Conservation (phyloP, 2,113 vertebrate species). For the Galemys pyrenaicus region DNA sequence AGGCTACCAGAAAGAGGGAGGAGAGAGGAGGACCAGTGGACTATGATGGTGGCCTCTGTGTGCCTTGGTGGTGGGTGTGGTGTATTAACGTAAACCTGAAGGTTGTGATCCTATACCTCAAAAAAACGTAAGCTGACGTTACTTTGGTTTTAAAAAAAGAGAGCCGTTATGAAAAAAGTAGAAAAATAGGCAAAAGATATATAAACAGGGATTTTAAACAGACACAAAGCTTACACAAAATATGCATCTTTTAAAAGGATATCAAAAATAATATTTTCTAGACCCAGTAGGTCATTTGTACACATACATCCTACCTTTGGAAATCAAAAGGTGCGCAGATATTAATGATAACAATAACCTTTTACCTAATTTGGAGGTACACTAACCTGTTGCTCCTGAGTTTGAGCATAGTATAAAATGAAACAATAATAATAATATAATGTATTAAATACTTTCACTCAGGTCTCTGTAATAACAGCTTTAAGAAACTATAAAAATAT, state of each 20-base stretch:
- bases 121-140: no score
- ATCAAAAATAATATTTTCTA: background rate
- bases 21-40: no score
- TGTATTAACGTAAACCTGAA: no score
- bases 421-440: background rate
- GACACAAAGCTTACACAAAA: background rate
- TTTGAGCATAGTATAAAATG: background rate
- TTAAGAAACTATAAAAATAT: constrained; percentile 29
- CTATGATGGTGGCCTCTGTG: no score
- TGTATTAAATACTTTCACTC: constrained; percentile 20
- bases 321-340: background rate
- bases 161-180: no score
- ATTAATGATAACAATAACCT: background rate
- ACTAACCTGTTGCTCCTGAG: background rate
- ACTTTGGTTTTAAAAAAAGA: no score
- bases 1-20: no score
- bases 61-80: no score
- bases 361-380: background rate
- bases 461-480: background rate
- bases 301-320: background rate
- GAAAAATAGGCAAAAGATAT: no score
- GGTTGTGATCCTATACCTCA: no score
- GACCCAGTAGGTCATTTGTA: background rate
- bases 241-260: background rate
- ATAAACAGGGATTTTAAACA: no score